Conservation (phyloP, 2,888 invertebrate species). For the Caenorhabditis doughertyi region DNA sequence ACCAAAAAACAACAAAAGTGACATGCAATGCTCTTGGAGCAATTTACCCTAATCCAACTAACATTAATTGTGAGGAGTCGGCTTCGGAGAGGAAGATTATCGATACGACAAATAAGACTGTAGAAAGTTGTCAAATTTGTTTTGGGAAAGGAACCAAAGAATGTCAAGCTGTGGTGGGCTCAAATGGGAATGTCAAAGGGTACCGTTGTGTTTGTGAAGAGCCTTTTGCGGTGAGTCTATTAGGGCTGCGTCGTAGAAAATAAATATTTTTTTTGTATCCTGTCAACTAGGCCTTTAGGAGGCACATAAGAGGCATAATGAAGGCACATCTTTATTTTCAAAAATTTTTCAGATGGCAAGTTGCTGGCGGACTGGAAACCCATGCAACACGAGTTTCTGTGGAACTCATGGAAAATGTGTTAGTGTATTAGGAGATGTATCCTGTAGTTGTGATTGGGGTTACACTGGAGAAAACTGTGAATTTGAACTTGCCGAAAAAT, state of each 20-base stretch:
- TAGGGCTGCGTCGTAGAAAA: neutral
- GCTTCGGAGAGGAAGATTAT: neutral
- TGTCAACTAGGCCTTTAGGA: too few species aligned
- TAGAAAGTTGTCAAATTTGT: neutral
- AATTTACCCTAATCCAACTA: conserved; percentile 27
- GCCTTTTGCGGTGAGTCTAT: neutral
- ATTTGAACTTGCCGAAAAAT: too few species aligned
- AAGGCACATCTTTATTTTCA: too few species aligned
- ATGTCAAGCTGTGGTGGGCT: neutral
- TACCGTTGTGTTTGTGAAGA: neutral
- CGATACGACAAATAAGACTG: conserved; percentile 27
- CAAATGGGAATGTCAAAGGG: neutral
- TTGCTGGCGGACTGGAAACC: conserved; percentile 22
- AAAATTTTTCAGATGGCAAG: conserved; percentile 17
- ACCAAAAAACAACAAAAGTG: neutral
- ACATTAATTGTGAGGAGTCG: conserved; percentile 27
- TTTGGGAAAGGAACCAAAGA: conserved; percentile 3
- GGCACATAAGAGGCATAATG: too few species aligned
- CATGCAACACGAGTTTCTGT: too few species aligned
- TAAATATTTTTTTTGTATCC: too few species aligned
- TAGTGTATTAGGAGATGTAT: too few species aligned
- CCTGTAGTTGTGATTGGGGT: too few species aligned
- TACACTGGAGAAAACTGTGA: too few species aligned
- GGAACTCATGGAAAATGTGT: too few species aligned
- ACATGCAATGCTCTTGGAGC: conserved; percentile 30